phyloP scores from a whole-genome alignment of 2,113 vertebrate genomes.

The Thamnophis sirtalis region DNA sequence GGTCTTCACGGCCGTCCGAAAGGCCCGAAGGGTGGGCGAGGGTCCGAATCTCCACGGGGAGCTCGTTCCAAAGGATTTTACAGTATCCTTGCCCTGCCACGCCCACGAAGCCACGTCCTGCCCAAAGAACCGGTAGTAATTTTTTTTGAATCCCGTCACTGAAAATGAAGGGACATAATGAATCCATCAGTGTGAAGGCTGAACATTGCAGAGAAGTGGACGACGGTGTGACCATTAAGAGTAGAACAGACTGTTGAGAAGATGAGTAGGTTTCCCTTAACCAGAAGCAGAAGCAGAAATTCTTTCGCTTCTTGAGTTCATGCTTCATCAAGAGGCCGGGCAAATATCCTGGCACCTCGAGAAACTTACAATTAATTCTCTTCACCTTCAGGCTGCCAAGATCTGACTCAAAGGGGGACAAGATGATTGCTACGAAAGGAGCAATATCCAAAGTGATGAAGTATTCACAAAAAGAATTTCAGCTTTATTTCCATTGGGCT shows the following conservation, averaged over 20 bases:
- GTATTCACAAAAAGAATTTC: conserved; percentile 25
- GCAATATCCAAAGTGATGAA: conserved; percentile 6
- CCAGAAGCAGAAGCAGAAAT: not conserved
- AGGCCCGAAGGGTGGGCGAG: too few species aligned
- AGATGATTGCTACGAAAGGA: conserved; percentile 3
- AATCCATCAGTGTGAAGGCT: not conserved
- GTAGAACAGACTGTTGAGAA: not conserved
- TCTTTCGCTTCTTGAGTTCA: not conserved
- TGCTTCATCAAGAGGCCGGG: not conserved
- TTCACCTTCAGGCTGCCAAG: not conserved
- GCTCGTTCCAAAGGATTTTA: too few species aligned
- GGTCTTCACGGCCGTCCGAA: too few species aligned
- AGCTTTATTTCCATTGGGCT: not conserved
- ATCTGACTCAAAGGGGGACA: not conserved
- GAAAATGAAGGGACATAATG: not conserved
- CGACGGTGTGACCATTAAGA: not conserved
- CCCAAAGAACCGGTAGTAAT: too few species aligned
- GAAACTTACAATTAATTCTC: not conserved
- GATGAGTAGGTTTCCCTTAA: not conserved
- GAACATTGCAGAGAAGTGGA: not conserved
- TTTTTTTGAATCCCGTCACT: too few species aligned
- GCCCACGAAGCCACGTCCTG: too few species aligned
- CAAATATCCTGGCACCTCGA: not conserved
- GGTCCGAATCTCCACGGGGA: too few species aligned
- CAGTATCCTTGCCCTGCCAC: too few species aligned